Evolutionary conservation across 2,113 vertebrate genomes (phyloP).

Genomic region (Centrocercus urophasianus): DNA sequence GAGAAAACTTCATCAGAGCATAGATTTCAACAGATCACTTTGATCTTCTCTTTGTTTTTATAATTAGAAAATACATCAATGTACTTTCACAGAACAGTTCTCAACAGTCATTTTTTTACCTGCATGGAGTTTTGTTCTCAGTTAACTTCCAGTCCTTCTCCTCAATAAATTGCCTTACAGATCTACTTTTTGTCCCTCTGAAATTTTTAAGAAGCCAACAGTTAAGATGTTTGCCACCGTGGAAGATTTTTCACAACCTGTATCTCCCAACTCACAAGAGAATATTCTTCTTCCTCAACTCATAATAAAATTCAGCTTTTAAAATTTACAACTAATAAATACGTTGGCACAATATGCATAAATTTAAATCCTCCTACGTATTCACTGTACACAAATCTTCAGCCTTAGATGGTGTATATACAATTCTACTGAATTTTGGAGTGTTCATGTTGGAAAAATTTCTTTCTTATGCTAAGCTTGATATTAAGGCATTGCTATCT

Average conservation of each 20-base stretch:
- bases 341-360: background rate
- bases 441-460: background rate
- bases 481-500: background rate
- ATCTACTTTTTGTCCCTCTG: background rate
- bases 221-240: background rate
- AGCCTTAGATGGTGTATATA: background rate
- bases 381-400: background rate
- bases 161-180: background rate
- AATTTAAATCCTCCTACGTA: background rate
- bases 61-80: background rate
- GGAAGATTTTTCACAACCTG: background rate
- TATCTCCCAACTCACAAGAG: background rate
- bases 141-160: background rate
- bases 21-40: background rate
- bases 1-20: background rate
- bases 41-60: background rate
- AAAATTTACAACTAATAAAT: background rate
- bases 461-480: background rate
- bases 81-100: background rate
- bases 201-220: background rate
- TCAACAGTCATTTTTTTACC: background rate
- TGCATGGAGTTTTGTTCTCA: background rate
- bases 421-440: background rate
- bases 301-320: background rate
- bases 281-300: background rate